phyloP scores from a whole-genome alignment of 2,113 vertebrate species.

The Channa argus region DNA sequence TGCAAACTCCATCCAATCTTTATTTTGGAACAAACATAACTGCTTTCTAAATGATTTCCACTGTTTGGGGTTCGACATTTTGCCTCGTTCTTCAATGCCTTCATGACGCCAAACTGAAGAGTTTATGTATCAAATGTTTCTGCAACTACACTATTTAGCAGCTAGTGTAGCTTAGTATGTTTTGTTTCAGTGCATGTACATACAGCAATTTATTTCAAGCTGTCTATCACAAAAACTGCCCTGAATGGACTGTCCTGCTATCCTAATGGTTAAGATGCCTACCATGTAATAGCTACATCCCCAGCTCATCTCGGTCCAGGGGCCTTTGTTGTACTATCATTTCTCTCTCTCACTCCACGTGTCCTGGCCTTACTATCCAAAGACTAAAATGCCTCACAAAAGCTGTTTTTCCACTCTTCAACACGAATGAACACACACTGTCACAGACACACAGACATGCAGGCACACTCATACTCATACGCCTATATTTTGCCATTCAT shows the following conservation, averaged over 20 bases:
- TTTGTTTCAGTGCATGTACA: too few species aligned
- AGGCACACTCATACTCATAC: slow-evolving; percentile 6
- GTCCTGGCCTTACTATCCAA: not conserved
- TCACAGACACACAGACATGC: slow-evolving; percentile 1
- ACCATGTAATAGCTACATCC: not conserved
- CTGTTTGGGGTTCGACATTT: too few species aligned
- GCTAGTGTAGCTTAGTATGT: not conserved
- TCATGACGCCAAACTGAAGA: not conserved
- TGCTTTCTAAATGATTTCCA: too few species aligned
- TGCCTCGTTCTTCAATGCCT: not conserved
- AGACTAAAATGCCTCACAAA: slow-evolving; percentile 11
- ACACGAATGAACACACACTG: slow-evolving; percentile 30
- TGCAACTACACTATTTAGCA: not conserved
- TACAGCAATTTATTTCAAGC: not conserved
- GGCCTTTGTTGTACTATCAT: not conserved
- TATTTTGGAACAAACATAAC: not conserved
- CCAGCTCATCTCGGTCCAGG: not conserved
- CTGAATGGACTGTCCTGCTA: not conserved
- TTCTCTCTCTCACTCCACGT: not conserved
- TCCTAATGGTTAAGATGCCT: not conserved
- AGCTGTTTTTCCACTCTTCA: not conserved
- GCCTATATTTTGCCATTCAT: slow-evolving; percentile 37
- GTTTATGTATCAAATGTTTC: not conserved
- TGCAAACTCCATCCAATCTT: too few species aligned
- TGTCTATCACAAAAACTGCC: not conserved